A percentile compares a stretch with the other conserved stretches of the same genome.
Conservation (phyloP, 1,140 invertebrate genomes). For the Dreissena polymorpha region DNA sequence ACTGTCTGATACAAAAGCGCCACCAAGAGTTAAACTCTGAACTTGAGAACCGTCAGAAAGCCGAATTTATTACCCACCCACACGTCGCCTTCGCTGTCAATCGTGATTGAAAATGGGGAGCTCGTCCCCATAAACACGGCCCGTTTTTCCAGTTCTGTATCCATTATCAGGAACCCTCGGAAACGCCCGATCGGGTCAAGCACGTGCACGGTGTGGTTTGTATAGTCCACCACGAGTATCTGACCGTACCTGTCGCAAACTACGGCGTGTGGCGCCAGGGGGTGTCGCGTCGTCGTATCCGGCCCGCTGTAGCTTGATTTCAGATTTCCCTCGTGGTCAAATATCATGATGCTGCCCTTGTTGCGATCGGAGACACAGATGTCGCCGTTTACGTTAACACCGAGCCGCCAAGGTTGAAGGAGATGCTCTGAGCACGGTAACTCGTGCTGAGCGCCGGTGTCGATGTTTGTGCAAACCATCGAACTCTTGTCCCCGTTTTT, state of each 20-base stretch:
- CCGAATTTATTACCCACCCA: constrained; percentile 55
- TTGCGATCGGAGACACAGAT: constrained; percentile 55
- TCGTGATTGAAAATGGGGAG: constrained; percentile 48
- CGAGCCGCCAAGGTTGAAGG: constrained; percentile 50
- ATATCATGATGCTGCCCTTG: constrained; percentile 42
- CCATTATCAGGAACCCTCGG: constrained; percentile 52
- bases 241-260: constrained; percentile 51
- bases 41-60: constrained; percentile 49
- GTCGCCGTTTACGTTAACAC: constrained; percentile 46
- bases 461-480: constrained; percentile 4
- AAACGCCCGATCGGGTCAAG: constrained; percentile 49
- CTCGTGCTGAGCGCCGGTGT: neutral
- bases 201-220: constrained; percentile 52
- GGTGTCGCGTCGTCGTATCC: constrained; percentile 24
- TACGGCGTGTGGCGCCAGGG: constrained; percentile 46
- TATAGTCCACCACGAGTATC: constrained; percentile 50
- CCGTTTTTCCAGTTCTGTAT: constrained; percentile 52
- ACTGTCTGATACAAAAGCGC: no score
- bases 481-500: constrained; percentile 44
- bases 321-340: constrained; percentile 38
- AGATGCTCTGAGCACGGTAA: constrained; percentile 14
- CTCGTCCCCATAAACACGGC: constrained; percentile 55
- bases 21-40: neutral
- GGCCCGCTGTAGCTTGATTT: constrained; percentile 46
- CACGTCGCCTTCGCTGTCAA: constrained; percentile 44